Evolutionary conservation across 2,888 invertebrate genomes (phyloP), one percentile per base, ranked within the genome.

Genomic region (Hyposoter dolosus): DNA sequence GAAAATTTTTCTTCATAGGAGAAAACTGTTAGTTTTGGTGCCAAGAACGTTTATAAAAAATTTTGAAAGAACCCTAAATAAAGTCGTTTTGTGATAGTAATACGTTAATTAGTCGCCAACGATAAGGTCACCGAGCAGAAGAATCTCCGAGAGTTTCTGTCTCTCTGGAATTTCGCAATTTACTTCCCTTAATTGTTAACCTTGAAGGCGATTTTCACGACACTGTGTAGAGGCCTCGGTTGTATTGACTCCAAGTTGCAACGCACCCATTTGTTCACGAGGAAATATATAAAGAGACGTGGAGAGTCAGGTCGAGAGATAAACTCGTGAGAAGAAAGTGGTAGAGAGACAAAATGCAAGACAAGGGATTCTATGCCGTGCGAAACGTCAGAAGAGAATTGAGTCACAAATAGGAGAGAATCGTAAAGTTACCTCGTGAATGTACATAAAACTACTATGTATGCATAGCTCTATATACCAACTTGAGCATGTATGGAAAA

Each of bases 331-430:
- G 43, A 68, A 45, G 19, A 56, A 40, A 66, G 77, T 66, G 50
- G 65, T 35, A 28, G 15, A 68, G 35, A 78, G 53, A n/a, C 35
- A 56, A 17, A 78, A 28, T 6, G 45, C 69, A 47, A 77, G 68
- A 56, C 78, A 60, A 19, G 56, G 56, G 56, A 68, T 43, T 77
- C 28, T 56, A 35, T 35, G 35, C 35, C 35, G 28, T 43, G 56
- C 56, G 69, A 68, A 83, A 83, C 72, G 78, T 83, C 77, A 72
- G 71, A 28, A 68, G 12, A 65, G 68, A 83, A 78, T 83, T 79
- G 78, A 66, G 68, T 72, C 56, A 66, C 77, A 74, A 74, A 74
- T 79, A 45, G 68, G 47, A 71, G 23, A 23, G 78, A 83, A 74
- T 79, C 74, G 78, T 83, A 79, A 78, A 79, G 79, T 83, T 83